Evolutionary conservation across 2,888 invertebrate species (phyloP).

Genomic region (Phorcus lineatus): DNA sequence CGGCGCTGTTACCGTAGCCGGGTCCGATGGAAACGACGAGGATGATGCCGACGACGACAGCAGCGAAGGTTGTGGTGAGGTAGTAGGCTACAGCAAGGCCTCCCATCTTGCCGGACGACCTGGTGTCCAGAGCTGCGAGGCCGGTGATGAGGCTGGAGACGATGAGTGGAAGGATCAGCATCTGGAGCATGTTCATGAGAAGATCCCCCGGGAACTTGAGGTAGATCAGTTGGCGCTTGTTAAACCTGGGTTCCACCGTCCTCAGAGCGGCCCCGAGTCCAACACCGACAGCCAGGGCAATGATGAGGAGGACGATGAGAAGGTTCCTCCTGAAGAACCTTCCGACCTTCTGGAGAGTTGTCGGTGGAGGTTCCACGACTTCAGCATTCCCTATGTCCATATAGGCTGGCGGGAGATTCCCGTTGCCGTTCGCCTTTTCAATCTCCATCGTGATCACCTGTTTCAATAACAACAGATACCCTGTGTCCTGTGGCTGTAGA

Average conservation of each 20-base stretch:
- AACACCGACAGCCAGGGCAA: constrained; percentile 77
- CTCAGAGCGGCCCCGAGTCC: constrained; percentile 79
- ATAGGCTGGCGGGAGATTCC: not conserved
- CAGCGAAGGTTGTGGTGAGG: constrained; percentile 91
- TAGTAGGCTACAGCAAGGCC: constrained; percentile 91
- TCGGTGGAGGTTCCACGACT: not conserved
- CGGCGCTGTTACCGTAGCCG: constrained; percentile 74
- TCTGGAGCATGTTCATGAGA: constrained; percentile 82
- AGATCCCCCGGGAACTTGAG: constrained; percentile 82
- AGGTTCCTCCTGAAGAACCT: constrained; percentile 71
- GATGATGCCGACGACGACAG: constrained; percentile 91
- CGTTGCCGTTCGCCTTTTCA: not conserved
- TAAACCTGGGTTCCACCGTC: constrained; percentile 80
- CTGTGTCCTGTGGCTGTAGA: too few relatives aligned
- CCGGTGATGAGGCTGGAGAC: constrained; percentile 81
- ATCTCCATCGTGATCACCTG: not conserved
- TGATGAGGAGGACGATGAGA: constrained; percentile 79
- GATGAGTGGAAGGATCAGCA: constrained; percentile 83
- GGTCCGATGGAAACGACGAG: constrained; percentile 92
- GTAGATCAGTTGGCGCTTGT: constrained; percentile 78
- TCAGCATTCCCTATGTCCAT: not conserved
- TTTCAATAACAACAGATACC: too few relatives aligned
- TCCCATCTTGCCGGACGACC: constrained; percentile 91
- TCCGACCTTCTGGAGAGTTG: constrained; percentile 21
- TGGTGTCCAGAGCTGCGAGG: constrained; percentile 91